These are phyloP conservation scores for Theonella swinhoei DNA, from an alignment of 37 sponge, comb jelly and placozoan genomes.

Conservation along the genomic window DNA sequence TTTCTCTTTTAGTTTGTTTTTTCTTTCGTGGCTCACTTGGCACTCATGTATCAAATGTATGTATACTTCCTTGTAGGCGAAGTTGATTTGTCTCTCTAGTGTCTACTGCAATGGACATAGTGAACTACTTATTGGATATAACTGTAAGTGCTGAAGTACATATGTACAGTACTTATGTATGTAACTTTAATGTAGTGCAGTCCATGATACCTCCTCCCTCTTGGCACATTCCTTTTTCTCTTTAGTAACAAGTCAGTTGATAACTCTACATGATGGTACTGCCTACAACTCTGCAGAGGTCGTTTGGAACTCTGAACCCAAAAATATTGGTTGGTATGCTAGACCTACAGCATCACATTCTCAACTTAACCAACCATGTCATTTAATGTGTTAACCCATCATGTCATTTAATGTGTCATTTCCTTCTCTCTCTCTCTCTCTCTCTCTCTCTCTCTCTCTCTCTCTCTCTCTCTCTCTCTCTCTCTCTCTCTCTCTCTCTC, in stretches of 20 bases:
- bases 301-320: constrained; percentile 56
- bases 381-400: too few relatives aligned
- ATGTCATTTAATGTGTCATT: too few relatives aligned
- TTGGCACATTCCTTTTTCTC: background rate
- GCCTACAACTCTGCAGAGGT: constrained; percentile 47
- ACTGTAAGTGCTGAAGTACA: constrained; percentile 40
- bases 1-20: too few relatives aligned
- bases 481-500: too few relatives aligned
- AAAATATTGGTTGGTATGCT: constrained; percentile 29
- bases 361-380: too few relatives aligned
- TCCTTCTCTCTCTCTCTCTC: background rate
- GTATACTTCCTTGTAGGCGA: constrained; percentile 16
- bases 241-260: constrained; percentile 45
- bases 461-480: too few relatives aligned
- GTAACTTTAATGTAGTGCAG: background rate
- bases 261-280: constrained; percentile 40
- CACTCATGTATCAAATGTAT: too few relatives aligned
- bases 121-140: constrained; percentile 69
- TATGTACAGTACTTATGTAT: background rate
- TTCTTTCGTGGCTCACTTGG: too few relatives aligned
- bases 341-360: too few relatives aligned
- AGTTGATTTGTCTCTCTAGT: constrained; percentile 29
- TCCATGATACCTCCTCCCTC: constrained; percentile 6
- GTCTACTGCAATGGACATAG: constrained; percentile 16
- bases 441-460: too few relatives aligned